phyloP scores from a whole-genome alignment of 2,113 vertebrate genomes.

The Tursiops truncatus region DNA sequence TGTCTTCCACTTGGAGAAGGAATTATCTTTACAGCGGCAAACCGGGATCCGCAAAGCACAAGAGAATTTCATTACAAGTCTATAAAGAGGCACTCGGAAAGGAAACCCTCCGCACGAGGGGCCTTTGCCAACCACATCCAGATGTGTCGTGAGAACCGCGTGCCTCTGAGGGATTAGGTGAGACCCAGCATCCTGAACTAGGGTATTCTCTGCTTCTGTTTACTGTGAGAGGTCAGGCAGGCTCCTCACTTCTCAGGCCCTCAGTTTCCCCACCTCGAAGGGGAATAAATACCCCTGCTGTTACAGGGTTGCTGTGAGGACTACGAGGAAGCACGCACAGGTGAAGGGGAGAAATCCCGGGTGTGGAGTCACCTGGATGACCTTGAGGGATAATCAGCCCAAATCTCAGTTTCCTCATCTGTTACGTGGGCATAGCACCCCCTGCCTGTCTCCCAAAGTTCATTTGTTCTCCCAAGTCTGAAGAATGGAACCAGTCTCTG shows the following conservation, averaged over 20 bases:
- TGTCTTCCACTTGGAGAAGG: neutral
- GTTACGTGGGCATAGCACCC: neutral
- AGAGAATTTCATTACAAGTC: neutral
- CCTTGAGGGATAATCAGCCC: neutral
- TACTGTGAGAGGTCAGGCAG: neutral
- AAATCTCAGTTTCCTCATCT: neutral
- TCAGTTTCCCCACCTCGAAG: neutral
- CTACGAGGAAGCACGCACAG: rapidly evolving
- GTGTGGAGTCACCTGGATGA: no score
- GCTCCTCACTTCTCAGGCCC: neutral
- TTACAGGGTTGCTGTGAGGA: neutral
- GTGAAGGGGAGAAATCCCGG: neutral
- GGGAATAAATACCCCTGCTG: neutral
- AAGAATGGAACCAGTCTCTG: neutral
- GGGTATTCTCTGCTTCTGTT: neutral
- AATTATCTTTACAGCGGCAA: neutral
- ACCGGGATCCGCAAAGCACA: neutral
- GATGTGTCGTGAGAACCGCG: neutral
- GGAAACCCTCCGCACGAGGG: rapidly evolving
- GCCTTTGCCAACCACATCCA: neutral
- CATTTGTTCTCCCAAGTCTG: neutral
- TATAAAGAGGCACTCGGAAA: neutral
- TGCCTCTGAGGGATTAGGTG: neutral
- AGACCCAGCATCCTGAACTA: neutral
- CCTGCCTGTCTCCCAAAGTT: neutral